phyloP scores from a whole-genome alignment of 2,113 vertebrate species.

The Corythoichthys intestinalis region DNA sequence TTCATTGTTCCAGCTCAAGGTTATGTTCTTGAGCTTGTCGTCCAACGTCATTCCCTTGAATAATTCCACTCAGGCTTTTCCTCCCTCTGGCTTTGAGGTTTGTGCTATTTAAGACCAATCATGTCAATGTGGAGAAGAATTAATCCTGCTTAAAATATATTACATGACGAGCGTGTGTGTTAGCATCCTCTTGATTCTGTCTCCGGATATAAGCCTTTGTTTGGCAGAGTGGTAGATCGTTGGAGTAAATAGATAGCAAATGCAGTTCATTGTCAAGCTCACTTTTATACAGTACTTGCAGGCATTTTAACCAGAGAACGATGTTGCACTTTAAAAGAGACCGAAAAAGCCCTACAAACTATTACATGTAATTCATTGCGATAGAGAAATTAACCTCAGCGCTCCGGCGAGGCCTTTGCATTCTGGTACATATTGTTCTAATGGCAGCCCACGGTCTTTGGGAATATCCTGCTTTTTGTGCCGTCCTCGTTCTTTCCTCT shows the following conservation, averaged over 20 bases:
- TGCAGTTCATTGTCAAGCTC: constrained; percentile 54
- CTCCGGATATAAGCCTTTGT: constrained; percentile 53
- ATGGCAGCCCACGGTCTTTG: constrained; percentile 59
- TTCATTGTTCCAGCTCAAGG: constrained; percentile 71
- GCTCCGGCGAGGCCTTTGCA: constrained; percentile 52
- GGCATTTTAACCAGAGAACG: constrained; percentile 30
- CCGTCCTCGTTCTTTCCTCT: constrained; percentile 48
- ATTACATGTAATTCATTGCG: constrained; percentile 52
- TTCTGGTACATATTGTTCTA: constrained; percentile 61
- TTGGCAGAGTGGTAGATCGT: constrained; percentile 43
- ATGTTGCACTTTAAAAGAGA: constrained; percentile 36
- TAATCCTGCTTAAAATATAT: constrained; percentile 68
- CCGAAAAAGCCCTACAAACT: constrained; percentile 26
- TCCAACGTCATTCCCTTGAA: constrained; percentile 61
- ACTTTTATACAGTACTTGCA: constrained; percentile 19
- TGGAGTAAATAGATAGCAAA: constrained; percentile 54
- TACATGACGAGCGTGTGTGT: constrained; percentile 57
- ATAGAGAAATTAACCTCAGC: constrained; percentile 66
- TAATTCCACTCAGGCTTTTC: constrained; percentile 65
- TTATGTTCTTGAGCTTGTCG: constrained; percentile 67
- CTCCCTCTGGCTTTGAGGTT: constrained; percentile 65
- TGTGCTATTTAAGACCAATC: constrained; percentile 72
- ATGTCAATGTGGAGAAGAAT: constrained; percentile 65
- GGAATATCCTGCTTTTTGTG: constrained; percentile 50
- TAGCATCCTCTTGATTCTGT: constrained; percentile 57